Percentiles rank a stretch among this genome's conserved stretches.
Evolutionary conservation across 1,140 invertebrate genomes (phyloP).

Genomic region (Marisa cornuarietis): DNA sequence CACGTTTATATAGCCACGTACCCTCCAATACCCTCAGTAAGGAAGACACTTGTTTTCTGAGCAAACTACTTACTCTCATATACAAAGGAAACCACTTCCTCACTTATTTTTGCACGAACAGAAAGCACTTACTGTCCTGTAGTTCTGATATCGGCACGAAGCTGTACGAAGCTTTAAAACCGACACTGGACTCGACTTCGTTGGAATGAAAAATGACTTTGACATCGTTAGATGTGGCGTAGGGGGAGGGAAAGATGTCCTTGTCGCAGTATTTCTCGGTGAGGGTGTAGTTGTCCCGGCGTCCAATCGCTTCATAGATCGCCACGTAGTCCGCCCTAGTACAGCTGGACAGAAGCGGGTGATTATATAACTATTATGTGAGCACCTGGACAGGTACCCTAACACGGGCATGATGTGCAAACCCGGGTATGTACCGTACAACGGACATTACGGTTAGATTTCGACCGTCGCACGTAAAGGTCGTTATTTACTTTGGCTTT

Average conservation of each 20-base stretch:
- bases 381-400: not conserved
- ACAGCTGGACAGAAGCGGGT: constrained; percentile 35
- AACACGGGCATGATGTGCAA: not conserved
- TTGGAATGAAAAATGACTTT: constrained; percentile 45
- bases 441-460: not conserved
- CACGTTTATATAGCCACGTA: no score
- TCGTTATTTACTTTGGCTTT: not conserved
- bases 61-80: no score
- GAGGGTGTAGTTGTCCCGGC: constrained; percentile 32
- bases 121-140: not conserved
- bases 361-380: not conserved
- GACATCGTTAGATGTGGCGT: constrained; percentile 33
- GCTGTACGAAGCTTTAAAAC: constrained; percentile 49
- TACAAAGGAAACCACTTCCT: no score
- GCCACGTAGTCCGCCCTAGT: constrained; percentile 42
- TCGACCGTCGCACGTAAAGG: not conserved
- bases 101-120: no score
- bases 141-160: constrained; percentile 29
- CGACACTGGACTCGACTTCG: constrained; percentile 30
- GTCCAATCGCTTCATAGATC: constrained; percentile 38
- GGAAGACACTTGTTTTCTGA: no score
- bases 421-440: not conserved
- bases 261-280: constrained; percentile 46
- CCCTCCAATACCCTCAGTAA: no score
- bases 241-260: constrained; percentile 39